These are phyloP conservation scores for Callosobruchus maculatus DNA, from an alignment of 2,888 invertebrate genomes.

Conservation along the genomic window DNA sequence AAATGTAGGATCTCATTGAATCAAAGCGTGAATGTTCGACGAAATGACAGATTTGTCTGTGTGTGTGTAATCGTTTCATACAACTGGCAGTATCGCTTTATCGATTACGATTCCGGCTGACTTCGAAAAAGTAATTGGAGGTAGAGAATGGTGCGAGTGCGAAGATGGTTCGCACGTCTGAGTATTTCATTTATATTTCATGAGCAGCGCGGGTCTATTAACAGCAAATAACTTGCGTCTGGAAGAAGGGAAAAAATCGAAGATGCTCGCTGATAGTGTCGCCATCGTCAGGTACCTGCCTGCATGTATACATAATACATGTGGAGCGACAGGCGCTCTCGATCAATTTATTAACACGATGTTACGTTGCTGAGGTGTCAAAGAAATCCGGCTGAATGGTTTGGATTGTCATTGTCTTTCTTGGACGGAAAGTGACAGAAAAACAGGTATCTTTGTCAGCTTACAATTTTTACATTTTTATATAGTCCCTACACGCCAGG, in stretches of 20 bases:
- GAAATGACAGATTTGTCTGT: no score
- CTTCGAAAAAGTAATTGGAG: background rate
- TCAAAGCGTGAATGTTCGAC: no score
- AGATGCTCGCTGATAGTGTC: background rate
- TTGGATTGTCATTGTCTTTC: background rate
- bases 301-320: background rate
- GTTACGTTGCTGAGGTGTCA: background rate
- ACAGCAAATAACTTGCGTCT: conserved; percentile 18
- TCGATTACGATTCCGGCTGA: background rate
- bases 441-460: no score
- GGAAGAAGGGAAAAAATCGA: background rate
- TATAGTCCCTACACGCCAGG: no score
- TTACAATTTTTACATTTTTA: no score
- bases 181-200: conserved; percentile 34
- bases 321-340: background rate
- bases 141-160: background rate
- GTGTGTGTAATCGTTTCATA: background rate
- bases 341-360: background rate
- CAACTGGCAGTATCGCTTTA: background rate
- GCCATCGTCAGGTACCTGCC: background rate
- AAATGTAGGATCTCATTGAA: no score
- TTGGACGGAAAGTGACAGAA: no score
- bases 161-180: background rate
- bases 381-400: background rate
- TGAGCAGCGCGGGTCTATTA: conserved; percentile 29